Evolutionary conservation across 2,797 vertebrate species (phyloP).

Genomic region (Malacoctenus gilli): DNA sequence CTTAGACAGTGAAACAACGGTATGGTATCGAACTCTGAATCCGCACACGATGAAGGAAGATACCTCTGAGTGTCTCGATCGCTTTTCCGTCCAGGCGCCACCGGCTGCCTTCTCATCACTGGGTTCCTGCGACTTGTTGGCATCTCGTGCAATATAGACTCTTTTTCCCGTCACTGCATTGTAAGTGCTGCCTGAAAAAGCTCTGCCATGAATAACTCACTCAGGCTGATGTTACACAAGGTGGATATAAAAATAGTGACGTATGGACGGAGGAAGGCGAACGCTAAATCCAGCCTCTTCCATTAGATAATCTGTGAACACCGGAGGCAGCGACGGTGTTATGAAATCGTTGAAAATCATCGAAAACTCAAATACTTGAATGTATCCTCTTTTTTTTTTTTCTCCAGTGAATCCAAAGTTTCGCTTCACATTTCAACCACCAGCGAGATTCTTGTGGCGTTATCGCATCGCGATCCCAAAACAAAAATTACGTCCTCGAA

Average conservation of each 20-base stretch:
- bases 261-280: conserved; percentile 22
- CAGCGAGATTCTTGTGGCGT: neutral
- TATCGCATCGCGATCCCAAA: conserved; percentile 6
- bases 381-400: conserved; percentile 2
- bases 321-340: conserved; percentile 14
- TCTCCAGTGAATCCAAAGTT: neutral
- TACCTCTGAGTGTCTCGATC: too few species aligned
- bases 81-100: neutral
- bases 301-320: conserved; percentile 35
- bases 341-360: conserved; percentile 12
- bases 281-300: conserved; percentile 26
- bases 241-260: conserved; percentile 48
- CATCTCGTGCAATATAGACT: neutral
- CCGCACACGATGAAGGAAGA: too few species aligned
- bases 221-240: conserved; percentile 38
- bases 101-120: neutral
- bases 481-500: neutral
- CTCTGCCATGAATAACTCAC: conserved; percentile 26
- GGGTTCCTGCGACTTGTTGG: too few species aligned
- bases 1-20: too few species aligned
- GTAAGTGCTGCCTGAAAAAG: conserved; percentile 31
- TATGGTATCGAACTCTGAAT: too few species aligned
- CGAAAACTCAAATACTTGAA: conserved; percentile 3
- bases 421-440: neutral
- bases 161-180: conserved; percentile 8